Conservation (phyloP, 1,140 invertebrate species). For the Sogatella furcifera region DNA sequence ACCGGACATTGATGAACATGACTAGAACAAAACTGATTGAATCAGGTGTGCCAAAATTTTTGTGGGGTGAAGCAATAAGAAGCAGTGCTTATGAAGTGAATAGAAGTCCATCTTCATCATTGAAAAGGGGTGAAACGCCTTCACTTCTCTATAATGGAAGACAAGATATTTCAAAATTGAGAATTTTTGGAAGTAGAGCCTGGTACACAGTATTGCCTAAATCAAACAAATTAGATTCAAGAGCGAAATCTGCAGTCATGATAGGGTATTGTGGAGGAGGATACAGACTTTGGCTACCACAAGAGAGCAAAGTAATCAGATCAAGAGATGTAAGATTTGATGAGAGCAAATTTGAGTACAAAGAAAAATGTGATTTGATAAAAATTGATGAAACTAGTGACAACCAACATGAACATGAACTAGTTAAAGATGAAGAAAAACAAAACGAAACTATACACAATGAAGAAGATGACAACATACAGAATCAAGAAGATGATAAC, state of each 20-base stretch:
- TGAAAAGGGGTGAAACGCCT: slow-evolving; percentile 4
- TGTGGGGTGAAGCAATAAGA: slow-evolving; percentile 30
- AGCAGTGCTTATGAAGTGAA: slow-evolving; percentile 10
- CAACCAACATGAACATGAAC: slow-evolving; percentile 4
- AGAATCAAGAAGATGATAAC: not conserved
- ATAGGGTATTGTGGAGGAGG: slow-evolving; percentile 5
- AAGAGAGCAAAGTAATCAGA: slow-evolving; percentile 4
- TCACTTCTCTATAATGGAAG: slow-evolving; percentile 1
- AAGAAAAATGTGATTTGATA: not conserved
- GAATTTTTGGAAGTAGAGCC: slow-evolving; percentile 11
- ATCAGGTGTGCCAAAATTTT: slow-evolving; percentile 17
- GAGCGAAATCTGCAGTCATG: slow-evolving; percentile 4
- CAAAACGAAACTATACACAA: not conserved
- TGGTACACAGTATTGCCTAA: slow-evolving; percentile 8
- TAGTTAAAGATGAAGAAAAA: slow-evolving; percentile 5
- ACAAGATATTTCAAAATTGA: slow-evolving; percentile 9
- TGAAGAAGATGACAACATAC: not conserved
- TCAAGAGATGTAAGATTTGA: slow-evolving; percentile 11
- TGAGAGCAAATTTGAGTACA: slow-evolving; percentile 1
- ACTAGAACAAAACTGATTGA: slow-evolving; percentile 27
- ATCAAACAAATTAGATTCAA: slow-evolving; percentile 6
- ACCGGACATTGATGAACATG: slow-evolving; percentile 26
- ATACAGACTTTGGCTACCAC: not conserved
- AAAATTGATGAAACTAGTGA: not conserved
- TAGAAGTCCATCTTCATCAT: slow-evolving; percentile 5